A percentile compares a stretch with the other conserved stretches of the same genome.
These are phyloP conservation scores for Agraylea sexmaculata DNA, from an alignment of 1,140 invertebrate genomes.

Conservation along the genomic window DNA sequence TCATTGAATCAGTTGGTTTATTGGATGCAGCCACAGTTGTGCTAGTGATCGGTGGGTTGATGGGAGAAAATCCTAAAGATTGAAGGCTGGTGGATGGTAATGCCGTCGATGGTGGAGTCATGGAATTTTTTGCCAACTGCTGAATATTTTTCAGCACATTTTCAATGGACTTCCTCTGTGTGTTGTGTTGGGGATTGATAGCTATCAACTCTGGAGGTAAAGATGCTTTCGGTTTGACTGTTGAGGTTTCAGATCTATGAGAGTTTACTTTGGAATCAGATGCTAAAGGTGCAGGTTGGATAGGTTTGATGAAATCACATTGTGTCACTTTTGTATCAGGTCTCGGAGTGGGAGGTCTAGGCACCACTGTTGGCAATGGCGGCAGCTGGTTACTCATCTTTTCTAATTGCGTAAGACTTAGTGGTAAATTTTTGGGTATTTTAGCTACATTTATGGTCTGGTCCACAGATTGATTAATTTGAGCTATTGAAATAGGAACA, in stretches of 20 bases:
- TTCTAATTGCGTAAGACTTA: conserved; percentile 20
- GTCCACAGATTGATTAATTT: conserved; percentile 23
- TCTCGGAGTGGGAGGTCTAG: conserved; percentile 27
- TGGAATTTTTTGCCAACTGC: conserved; percentile 34
- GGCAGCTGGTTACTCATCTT: conserved; percentile 21
- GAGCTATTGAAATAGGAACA: conserved; percentile 27
- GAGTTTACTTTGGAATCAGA: conserved; percentile 10
- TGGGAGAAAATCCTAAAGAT: conserved; percentile 15
- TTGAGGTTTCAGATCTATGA: conserved; percentile 10
- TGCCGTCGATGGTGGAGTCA: conserved; percentile 29
- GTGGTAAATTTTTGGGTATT: conserved; percentile 12
- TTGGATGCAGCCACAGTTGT: conserved; percentile 3
- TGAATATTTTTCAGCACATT: conserved; percentile 39
- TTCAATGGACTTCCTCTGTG: conserved; percentile 35
- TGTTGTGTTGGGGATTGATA: conserved; percentile 33
- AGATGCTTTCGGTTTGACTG: conserved; percentile 12
- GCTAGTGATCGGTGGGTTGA: conserved; percentile 16
- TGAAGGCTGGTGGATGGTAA: conserved; percentile 18
- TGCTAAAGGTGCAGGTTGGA: conserved; percentile 4
- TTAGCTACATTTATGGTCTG: conserved; percentile 10
- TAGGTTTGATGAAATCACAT: conserved; percentile 15
- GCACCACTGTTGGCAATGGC: conserved; percentile 22
- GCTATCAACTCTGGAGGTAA: conserved; percentile 38
- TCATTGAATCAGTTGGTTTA: conserved; percentile 20
- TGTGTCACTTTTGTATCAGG: conserved; percentile 17